Percentiles rank a stretch among this genome's conserved stretches.
Evolutionary conservation across 2,113 vertebrate genomes (phyloP).

Genomic region (Sinocyclocheilus anshuiensis): DNA sequence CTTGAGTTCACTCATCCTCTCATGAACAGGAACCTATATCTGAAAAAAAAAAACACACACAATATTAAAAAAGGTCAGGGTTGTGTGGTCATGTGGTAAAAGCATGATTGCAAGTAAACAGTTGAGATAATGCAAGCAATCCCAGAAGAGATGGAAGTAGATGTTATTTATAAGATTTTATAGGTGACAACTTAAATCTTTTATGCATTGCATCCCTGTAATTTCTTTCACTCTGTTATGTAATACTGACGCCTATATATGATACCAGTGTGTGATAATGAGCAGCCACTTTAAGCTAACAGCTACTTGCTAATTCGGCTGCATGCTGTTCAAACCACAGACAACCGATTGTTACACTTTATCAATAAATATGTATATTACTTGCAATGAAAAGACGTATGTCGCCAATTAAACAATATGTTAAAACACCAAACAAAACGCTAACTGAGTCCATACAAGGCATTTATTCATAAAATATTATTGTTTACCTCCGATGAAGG

Average conservation of each 20-base stretch:
- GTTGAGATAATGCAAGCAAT: background rate
- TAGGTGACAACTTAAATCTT: background rate
- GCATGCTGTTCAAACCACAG: background rate
- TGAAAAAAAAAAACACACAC: background rate
- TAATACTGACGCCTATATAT: background rate
- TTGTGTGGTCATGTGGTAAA: background rate
- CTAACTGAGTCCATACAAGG: constrained; percentile 3
- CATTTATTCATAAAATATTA: constrained; percentile 39
- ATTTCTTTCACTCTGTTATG: background rate
- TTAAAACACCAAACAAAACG: fast-evolving
- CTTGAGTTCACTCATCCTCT: constrained; percentile 93
- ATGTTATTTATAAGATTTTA: background rate
- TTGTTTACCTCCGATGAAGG: constrained; percentile 69
- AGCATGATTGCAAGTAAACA: background rate
- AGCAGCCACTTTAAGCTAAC: constrained; percentile 15
- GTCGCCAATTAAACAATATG: background rate
- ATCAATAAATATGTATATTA: background rate
- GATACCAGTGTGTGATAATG: background rate
- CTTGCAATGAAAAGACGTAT: background rate
- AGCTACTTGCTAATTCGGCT: constrained; percentile 11
- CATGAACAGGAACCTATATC: constrained; percentile 44
- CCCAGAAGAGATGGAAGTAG: background rate
- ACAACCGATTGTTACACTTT: background rate
- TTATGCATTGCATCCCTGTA: background rate
- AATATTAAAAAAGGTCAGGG: background rate